Conservation (phyloP, 2,797 vertebrate genomes). For the Vireo griseus region DNA sequence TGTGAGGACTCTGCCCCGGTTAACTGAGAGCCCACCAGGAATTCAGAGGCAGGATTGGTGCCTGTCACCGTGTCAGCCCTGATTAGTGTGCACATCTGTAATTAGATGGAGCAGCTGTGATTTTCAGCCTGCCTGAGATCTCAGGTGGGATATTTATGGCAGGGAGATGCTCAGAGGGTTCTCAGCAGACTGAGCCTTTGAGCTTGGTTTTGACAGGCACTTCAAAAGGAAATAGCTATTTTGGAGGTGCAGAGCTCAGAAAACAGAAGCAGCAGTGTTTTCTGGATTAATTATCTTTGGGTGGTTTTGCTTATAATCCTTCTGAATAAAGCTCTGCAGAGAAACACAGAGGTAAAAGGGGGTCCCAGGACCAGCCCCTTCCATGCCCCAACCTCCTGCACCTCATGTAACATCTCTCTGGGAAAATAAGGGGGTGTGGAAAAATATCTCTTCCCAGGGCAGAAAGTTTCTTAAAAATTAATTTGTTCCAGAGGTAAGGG, state of each 20-base stretch:
- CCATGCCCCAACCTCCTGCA: neutral
- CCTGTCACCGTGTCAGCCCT: slow-evolving; percentile 27
- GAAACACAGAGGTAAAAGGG: rapidly evolving
- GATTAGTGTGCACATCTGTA: slow-evolving; percentile 22
- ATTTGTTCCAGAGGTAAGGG: neutral
- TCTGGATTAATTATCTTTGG: neutral
- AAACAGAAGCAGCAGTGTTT: neutral
- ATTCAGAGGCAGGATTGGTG: neutral
- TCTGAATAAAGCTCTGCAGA: neutral
- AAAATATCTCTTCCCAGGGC: neutral
- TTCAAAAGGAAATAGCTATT: slow-evolving; percentile 14
- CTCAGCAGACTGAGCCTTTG: slow-evolving; percentile 1
- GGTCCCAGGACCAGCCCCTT: neutral
- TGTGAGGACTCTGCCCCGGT: neutral
- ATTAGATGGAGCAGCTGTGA: slow-evolving; percentile 37
- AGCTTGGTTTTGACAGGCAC: slow-evolving; percentile 10
- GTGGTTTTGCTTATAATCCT: neutral
- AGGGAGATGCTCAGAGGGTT: neutral
- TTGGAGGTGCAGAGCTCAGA: slow-evolving; percentile 12
- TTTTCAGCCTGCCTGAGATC: slow-evolving; percentile 43
- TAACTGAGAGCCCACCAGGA: neutral
- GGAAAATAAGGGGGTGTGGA: neutral
- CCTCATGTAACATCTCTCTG: neutral
- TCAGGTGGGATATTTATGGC: slow-evolving; percentile 32
- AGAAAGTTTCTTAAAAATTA: neutral